Evolutionary conservation across 2,113 vertebrate genomes (phyloP), one percentile per base, ranked within the genome.

Genomic region (Dasyprocta punctata): DNA sequence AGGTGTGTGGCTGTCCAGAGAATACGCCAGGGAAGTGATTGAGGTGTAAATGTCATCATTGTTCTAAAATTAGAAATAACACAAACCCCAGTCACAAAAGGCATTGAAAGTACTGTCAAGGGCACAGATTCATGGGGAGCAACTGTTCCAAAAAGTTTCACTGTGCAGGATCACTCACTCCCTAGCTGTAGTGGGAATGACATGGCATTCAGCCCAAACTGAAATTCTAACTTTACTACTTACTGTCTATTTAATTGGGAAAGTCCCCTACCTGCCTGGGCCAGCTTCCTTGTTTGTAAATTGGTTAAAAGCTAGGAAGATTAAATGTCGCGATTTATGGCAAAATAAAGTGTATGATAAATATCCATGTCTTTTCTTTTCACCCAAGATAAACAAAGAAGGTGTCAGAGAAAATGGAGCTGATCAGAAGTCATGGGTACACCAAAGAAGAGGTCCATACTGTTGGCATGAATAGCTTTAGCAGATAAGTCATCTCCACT

Each of bases 1-100:
- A 94, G 60, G 83, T 93, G 33, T 86, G 28, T 92, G 52, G 82
- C 95, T 96, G 60, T 96, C 78, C 94, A 91, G 86, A 54, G 78
- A 96, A 86, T 77, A 91, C 92, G 47, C 82, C 71, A 73, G 86
- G 92, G 47, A 94, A 73, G 65, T 96, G 60, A 92, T 92, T 96
- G 80, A 91, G 90, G 41, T 95, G n/a, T 97, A 95, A 97, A 95
- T 94, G 89, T 86, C 91, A 83, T 87, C 82, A 88, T 95, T 92
- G 28, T 92, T 95, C 95, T 90, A 89, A 95, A 95, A 95, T 97
- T 97, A 97, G 71, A 77, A 94, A 36, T 71, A 52, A 44, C 26
- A 85, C 85, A 82, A 96, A 93, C 20, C 77, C 19, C 8, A 94
- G 63, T 38, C 78, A 96, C 63, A 90, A 86, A 86, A 84, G 78